Evolutionary conservation across 2,888 invertebrate species (phyloP), one percentile per base, ranked within the genome.

Genomic region (Pogonocherus hispidulus): DNA sequence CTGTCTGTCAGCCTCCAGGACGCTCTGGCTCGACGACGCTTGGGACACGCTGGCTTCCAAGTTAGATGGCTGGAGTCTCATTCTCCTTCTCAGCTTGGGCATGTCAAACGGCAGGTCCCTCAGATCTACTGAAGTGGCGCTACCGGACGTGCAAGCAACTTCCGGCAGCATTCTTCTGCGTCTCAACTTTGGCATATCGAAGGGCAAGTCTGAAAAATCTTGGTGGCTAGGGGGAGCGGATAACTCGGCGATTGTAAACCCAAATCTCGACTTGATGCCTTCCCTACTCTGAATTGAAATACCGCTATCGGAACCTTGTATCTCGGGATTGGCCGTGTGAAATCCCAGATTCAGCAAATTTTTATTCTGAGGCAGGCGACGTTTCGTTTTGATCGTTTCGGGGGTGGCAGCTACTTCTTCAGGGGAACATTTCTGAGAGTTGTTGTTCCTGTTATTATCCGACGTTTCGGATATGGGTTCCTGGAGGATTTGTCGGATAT

Each of bases 401-500:
- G 76, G 88, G 85, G 54, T 75, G 82, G 81, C 88, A 85, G 52
- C 76, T 3, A 80, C 83, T 71, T 91, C 92, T 80, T 92, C 93
- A 0, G 93, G 94, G 18, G 93, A 92, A 56, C 91, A 91, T 81
- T 93, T 92, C 81, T 92, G 92, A 0, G 93, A 93, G 80, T 92
- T 92, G 80, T 93, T 93, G 82, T 92, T 92, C 76, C 91, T 91
- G 78, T 93, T 93, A 81, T 94, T 93, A 80, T 94, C 94, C 9
- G 93, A 93, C 18, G 93, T 92, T 84, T 95, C 94, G 5, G 94
- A 93, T 18, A 91, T 92, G 14, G 93, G 94, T 81, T 95, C 95
- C 84, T 94, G 94, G 94, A 94, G 19, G 95, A 95, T 85, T 95
- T 95, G 85, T 95, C 95, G 66, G 95, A 95, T 80, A 95, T 95